A percentile compares a stretch with the other conserved stretches of the same genome.
phyloP scores from a whole-genome alignment of 2,797 vertebrate genomes.

The Heliangelus exortis region DNA sequence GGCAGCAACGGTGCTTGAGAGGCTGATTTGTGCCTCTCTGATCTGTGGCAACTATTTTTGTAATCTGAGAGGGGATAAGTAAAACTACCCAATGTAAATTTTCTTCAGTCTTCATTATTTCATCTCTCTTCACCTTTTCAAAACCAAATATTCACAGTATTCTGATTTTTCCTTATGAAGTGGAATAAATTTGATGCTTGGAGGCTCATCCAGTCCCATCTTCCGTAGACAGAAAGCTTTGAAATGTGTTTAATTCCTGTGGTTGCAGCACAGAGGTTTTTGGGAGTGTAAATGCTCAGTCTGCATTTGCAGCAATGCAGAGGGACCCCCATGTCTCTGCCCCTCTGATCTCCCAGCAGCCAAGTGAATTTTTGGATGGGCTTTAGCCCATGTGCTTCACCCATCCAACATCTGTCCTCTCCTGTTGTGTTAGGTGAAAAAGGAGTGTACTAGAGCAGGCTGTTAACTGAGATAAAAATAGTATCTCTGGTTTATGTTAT shows the following conservation, averaged over 20 bases:
- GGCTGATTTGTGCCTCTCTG: background rate
- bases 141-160: background rate
- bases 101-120: background rate
- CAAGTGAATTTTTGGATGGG: background rate
- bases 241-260: background rate
- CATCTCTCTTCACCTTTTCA: background rate
- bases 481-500: background rate
- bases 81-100: background rate
- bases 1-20: background rate
- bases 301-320: background rate
- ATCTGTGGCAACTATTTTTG: background rate
- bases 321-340: background rate
- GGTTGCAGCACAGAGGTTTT: background rate
- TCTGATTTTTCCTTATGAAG: background rate
- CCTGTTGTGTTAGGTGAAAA: background rate
- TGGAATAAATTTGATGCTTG: background rate
- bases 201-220: background rate
- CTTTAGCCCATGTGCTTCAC: background rate
- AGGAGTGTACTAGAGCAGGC: background rate
- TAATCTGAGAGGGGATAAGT: background rate
- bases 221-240: background rate
- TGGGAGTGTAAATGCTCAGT: background rate
- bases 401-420: fast-evolving
- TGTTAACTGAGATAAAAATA: background rate
- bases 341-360: background rate